Evolutionary conservation across 2,113 vertebrate species (phyloP).

Genomic region (Martes martes): DNA sequence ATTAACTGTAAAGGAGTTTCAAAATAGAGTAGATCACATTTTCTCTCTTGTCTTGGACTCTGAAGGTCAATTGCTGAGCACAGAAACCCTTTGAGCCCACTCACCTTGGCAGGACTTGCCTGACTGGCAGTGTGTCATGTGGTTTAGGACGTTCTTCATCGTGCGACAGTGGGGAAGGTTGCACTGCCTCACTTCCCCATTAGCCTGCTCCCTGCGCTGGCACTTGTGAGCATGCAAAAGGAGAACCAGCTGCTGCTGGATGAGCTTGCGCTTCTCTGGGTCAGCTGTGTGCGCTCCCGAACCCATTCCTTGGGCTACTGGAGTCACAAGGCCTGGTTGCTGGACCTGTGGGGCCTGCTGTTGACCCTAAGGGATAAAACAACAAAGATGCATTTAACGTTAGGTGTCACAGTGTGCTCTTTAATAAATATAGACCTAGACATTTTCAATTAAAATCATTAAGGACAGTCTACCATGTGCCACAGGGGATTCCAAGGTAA

Average conservation of each 20-base stretch:
- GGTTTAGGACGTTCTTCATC: conserved; percentile 99
- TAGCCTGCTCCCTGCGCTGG: conserved; percentile 97
- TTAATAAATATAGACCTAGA: background rate
- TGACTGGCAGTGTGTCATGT: conserved; percentile 99
- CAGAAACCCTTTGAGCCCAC: conserved; percentile 38
- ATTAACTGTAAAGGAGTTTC: background rate
- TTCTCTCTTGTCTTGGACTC: background rate
- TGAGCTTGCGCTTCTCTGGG: conserved; percentile 97
- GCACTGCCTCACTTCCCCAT: conserved; percentile 95
- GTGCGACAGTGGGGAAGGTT: conserved; percentile 98
- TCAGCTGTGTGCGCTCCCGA: conserved; percentile 94
- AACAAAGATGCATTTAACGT: background rate
- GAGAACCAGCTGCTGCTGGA: conserved; percentile 98
- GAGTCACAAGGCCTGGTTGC: conserved; percentile 87
- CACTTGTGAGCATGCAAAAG: conserved; percentile 98
- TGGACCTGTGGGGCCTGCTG: conserved; percentile 84
- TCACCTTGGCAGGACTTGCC: conserved; percentile 99
- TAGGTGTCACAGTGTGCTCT: background rate
- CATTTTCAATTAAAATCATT: conserved; percentile 38
- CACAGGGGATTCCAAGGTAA: background rate
- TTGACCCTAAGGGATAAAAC: conserved; percentile 76
- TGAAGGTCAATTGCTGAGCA: background rate
- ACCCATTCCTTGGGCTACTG: conserved; percentile 88
- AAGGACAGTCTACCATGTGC: background rate
- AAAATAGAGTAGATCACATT: background rate